A percentile compares a stretch with the other conserved stretches of the same genome.
Conservation (phyloP, 2,797 vertebrate genomes). For the Sardinella longiceps region DNA sequence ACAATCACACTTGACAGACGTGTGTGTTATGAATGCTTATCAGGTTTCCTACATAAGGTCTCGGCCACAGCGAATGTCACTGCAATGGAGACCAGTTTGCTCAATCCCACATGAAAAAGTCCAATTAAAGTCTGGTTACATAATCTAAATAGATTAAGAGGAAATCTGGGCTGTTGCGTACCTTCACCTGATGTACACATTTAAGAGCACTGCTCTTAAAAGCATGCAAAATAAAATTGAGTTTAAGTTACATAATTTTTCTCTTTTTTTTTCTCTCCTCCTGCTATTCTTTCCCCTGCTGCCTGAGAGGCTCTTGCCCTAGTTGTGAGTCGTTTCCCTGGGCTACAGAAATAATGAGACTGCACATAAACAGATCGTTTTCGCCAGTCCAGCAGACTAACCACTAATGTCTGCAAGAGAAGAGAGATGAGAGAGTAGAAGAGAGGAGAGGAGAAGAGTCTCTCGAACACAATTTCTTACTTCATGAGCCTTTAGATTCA, state of each 20-base stretch:
- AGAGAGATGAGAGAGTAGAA: neutral
- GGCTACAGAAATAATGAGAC: conserved; percentile 16
- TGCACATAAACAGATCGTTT: neutral
- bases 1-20: neutral
- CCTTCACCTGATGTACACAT: neutral
- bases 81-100: neutral
- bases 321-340: neutral
- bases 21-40: conserved; percentile 11
- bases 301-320: neutral
- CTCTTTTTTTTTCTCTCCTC: neutral
- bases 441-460: neutral
- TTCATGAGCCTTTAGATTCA: no score
- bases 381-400: neutral
- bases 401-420: neutral
- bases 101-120: neutral
- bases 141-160: neutral
- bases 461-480: no score
- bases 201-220: neutral
- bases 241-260: neutral
- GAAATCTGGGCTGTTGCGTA: neutral
- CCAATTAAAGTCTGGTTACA: no score
- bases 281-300: neutral
- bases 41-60: neutral
- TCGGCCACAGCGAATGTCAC: neutral
- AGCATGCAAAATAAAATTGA: neutral